Conservation (phyloP, 2,888 invertebrate genomes). For the Sarcophaga carnaria region DNA sequence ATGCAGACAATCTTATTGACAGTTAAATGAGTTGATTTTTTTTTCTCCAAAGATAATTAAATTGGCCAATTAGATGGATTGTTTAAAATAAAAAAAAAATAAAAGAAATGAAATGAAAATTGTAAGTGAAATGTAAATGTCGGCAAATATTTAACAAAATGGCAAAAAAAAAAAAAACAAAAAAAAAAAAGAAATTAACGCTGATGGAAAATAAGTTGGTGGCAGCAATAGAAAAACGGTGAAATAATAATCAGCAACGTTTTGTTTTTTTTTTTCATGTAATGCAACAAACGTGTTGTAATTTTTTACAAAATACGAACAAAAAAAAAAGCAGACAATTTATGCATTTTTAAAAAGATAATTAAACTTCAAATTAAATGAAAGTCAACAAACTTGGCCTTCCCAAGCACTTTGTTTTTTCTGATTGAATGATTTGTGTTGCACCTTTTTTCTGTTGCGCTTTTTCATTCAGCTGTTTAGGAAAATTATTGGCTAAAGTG, state of each 20-base stretch:
- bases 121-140: constrained; percentile 68
- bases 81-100: constrained; percentile 24
- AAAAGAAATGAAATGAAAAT: neutral
- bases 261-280: neutral
- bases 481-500: neutral
- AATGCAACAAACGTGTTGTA: constrained; percentile 47
- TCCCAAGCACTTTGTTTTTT: neutral
- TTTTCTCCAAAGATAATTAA: constrained; percentile 65
- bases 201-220: neutral
- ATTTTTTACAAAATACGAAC: neutral
- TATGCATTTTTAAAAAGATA: constrained; percentile 18
- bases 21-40: constrained; percentile 66
- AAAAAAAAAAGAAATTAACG: neutral
- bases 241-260: neutral
- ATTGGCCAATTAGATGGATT: constrained; percentile 69
- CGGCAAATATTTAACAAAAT: constrained; percentile 54
- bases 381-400: constrained; percentile 58
- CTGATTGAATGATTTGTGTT: neutral
- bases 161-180: neutral
- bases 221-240: neutral
- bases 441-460: neutral
- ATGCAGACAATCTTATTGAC: constrained; percentile 67
- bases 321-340: constrained; percentile 12
- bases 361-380: constrained; percentile 47
- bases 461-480: neutral